phyloP scores from a whole-genome alignment of 1,140 invertebrate species.

The Bombus huntii region DNA sequence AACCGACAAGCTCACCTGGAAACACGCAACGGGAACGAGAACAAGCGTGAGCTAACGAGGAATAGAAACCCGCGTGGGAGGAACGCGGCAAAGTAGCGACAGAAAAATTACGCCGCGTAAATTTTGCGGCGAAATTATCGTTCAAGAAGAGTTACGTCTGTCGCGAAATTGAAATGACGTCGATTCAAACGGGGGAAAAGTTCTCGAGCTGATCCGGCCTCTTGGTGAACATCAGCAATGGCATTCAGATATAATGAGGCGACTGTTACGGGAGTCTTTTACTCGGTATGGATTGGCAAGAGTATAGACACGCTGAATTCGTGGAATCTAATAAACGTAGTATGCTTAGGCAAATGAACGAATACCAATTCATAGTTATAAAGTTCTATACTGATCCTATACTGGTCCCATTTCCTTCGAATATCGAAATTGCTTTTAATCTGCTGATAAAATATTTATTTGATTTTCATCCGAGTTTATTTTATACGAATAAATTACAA shows the following conservation, averaged over 20 bases:
- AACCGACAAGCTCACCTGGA: slow-evolving; percentile 45
- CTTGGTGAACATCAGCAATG: not conserved
- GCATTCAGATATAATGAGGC: not conserved
- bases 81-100: not conserved
- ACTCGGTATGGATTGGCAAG: not conserved
- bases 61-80: slow-evolving; percentile 30
- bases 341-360: too few relatives aligned
- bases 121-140: slow-evolving; percentile 14
- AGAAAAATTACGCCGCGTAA: slow-evolving; percentile 12
- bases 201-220: not conserved
- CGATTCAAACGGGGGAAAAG: not conserved
- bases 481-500: too few relatives aligned
- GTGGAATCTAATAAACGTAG: too few relatives aligned
- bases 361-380: not conserved
- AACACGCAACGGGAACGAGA: slow-evolving; percentile 45
- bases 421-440: too few relatives aligned
- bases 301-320: not conserved
- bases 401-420: too few relatives aligned
- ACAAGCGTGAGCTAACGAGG: slow-evolving; percentile 61
- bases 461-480: too few relatives aligned
- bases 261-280: not conserved
- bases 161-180: not conserved
- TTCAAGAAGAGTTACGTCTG: not conserved
- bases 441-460: too few relatives aligned
- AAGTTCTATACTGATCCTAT: too few relatives aligned